A percentile compares a stretch with the other conserved stretches of the same genome.
These are phyloP conservation scores for Jacana jacana DNA, from an alignment of 2,113 vertebrate genomes.

Conservation along the genomic window DNA sequence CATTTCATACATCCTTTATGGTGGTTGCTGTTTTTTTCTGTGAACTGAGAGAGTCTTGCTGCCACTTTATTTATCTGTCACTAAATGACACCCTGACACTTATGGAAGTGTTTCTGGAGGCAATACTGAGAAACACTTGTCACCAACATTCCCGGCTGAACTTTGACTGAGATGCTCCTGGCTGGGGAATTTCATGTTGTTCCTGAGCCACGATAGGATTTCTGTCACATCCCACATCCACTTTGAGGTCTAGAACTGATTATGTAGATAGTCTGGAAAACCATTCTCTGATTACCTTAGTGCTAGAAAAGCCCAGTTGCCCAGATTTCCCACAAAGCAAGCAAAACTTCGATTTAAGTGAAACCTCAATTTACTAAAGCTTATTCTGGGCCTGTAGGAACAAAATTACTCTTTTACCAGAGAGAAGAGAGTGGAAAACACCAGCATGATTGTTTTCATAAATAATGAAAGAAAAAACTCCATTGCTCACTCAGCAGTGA, in stretches of 20 bases:
- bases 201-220: fast-evolving
- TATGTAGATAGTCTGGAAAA: not conserved
- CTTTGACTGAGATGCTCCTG: not conserved
- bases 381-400: not conserved
- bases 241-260: not conserved
- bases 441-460: not conserved
- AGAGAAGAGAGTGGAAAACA: not conserved
- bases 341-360: not conserved
- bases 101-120: not conserved
- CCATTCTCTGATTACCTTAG: not conserved
- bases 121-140: not conserved
- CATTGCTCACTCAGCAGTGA: not conserved
- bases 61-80: not conserved
- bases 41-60: not conserved
- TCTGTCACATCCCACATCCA: not conserved
- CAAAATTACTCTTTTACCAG: not conserved
- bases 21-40: too few species aligned
- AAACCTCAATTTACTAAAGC: not conserved
- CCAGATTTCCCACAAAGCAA: not conserved
- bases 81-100: not conserved
- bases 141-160: not conserved
- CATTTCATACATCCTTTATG: not conserved
- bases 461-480: conserved; percentile 28
- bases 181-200: not conserved
- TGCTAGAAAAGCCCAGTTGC: not conserved